A percentile compares a stretch with the other conserved stretches of the same genome.
Evolutionary conservation across 2,113 vertebrate species (phyloP).

Genomic region (Microcebus griseorufus): DNA sequence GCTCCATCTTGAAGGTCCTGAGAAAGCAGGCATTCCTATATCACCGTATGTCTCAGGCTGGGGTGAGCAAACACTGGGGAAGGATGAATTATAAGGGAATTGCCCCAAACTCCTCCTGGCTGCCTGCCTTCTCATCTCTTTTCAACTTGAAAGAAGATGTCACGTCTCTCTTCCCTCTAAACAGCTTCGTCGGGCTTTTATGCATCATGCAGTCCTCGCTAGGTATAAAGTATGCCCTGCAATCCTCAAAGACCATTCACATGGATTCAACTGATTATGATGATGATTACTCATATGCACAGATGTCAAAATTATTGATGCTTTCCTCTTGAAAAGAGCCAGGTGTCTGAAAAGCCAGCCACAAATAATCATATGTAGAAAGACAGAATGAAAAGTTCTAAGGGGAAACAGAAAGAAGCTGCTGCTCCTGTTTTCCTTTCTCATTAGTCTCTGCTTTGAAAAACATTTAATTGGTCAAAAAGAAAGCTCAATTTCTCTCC

Average conservation of each 20-base stretch:
- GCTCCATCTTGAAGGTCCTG: not conserved
- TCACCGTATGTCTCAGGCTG: not conserved
- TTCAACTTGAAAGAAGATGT: not conserved
- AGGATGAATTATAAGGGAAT: not conserved
- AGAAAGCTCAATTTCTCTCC: not conserved
- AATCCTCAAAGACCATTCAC: not conserved
- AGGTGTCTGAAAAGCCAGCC: constrained; percentile 35
- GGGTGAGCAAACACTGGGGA: not conserved
- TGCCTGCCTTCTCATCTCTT: not conserved
- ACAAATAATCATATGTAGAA: not conserved
- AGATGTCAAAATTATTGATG: constrained; percentile 10
- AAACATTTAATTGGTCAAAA: not conserved
- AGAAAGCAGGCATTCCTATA: not conserved
- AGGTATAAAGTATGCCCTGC: not conserved
- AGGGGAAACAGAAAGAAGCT: not conserved
- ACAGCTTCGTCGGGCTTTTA: not conserved
- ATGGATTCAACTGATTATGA: not conserved
- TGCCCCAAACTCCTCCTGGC: not conserved
- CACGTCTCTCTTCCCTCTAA: not conserved
- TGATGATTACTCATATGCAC: not conserved
- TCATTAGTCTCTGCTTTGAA: constrained; percentile 16
- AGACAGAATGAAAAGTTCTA: not conserved
- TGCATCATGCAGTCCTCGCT: not conserved
- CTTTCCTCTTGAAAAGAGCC: constrained; percentile 26
- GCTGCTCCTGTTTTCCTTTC: not conserved